phyloP scores from a whole-genome alignment of 2,888 invertebrate genomes.

The Cataglyphis rosenhaueri region DNA sequence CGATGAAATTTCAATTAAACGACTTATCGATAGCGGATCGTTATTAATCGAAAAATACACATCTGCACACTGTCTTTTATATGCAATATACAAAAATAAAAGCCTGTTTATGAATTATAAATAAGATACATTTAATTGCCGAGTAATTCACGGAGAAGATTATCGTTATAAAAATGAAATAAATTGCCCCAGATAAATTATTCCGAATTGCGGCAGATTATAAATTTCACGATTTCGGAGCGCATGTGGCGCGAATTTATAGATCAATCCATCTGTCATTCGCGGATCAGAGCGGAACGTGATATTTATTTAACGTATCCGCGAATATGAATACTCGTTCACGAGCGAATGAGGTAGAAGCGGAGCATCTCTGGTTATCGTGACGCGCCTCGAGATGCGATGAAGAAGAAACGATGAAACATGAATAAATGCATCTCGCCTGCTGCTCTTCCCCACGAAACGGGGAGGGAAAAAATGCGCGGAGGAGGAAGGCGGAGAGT shows the following conservation, averaged over 20 bases:
- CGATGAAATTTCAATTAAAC: slow-evolving; percentile 11
- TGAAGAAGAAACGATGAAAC: slow-evolving; percentile 47
- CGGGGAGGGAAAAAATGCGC: background rate
- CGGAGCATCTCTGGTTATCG: slow-evolving; percentile 28
- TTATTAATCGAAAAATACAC: background rate
- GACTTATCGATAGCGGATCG: background rate
- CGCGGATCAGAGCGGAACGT: slow-evolving; percentile 13
- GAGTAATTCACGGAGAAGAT: slow-evolving; percentile 12
- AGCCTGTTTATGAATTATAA: slow-evolving; percentile 29
- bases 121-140: slow-evolving; percentile 22
- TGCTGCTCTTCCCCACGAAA: background rate
- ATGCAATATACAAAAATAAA: background rate
- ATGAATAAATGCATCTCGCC: slow-evolving; percentile 60
- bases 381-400: slow-evolving; percentile 30
- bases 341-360: background rate
- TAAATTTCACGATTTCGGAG: background rate
- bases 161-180: slow-evolving; percentile 9
- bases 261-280: background rate
- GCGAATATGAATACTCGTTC: background rate
- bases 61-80: background rate
- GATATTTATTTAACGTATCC: slow-evolving; percentile 14
- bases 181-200: slow-evolving; percentile 30
- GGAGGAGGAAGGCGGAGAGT: no score
- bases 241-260: background rate
- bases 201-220: slow-evolving; percentile 19